A percentile compares a stretch with the other conserved stretches of the same genome.
Evolutionary conservation across 2,888 invertebrate genomes (phyloP).

Genomic region (Mimachlamys varia): DNA sequence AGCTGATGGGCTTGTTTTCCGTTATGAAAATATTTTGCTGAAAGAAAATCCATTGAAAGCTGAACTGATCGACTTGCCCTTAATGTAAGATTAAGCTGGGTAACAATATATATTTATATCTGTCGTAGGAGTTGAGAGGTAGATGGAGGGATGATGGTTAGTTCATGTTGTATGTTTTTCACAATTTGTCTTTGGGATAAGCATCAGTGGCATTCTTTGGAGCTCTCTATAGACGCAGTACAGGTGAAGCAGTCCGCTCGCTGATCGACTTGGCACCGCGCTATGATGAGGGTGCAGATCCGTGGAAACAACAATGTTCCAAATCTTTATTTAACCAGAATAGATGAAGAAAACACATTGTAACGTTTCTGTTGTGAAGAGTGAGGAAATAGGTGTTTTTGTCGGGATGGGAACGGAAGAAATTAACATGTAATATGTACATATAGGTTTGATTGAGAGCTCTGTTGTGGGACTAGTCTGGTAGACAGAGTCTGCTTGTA

Average conservation of each 20-base stretch:
- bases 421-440: not conserved
- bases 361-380: not conserved
- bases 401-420: not conserved
- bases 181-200: constrained; percentile 32
- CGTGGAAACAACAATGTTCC: not conserved
- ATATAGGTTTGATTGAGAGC: not conserved
- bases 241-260: constrained; percentile 3
- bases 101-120: constrained; percentile 24
- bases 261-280: not conserved
- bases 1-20: constrained; percentile 1
- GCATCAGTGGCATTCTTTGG: constrained; percentile 1
- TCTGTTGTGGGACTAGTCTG: not conserved
- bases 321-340: constrained; percentile 5
- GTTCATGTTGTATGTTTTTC: not conserved
- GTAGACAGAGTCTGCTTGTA: too few species aligned
- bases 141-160: not conserved
- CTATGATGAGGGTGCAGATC: not conserved
- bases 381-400: not conserved
- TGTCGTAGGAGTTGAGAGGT: not conserved
- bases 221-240: not conserved
- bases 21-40: not conserved
- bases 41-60: not conserved
- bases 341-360: constrained; percentile 24
- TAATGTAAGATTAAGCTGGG: not conserved
- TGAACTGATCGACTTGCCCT: not conserved